Evolutionary conservation across 2,888 invertebrate species (phyloP), one percentile per base, ranked within the genome.

Genomic region (Drosophila neonasuta): DNA sequence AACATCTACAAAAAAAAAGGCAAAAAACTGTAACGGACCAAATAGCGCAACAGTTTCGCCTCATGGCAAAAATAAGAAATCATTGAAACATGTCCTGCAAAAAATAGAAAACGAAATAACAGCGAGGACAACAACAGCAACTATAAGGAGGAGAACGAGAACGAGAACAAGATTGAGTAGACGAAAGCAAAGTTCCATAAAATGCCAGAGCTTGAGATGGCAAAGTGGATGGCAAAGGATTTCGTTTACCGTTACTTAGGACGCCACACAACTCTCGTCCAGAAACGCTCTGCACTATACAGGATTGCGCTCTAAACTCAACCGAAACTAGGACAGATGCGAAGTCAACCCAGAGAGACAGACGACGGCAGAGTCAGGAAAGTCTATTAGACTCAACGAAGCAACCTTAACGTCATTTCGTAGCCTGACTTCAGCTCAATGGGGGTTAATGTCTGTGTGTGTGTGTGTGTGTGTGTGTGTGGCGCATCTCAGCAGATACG

Each of bases 351-450:
- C 64, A 61, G 58, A 68, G 57, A 71, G 15, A 8, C 13, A 11
- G 7, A 39, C 7, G 39, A 8, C 49, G 15, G 41, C 61, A 73
- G 69, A 77, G 66, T 68, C 77, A 86, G 80, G 86, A 87, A 84
- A 88, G 85, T 88, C 87, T 86, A 88, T 88, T 85, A 86, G 87
- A 85, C 87, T 87, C 88, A 81, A 85, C 85, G 85, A 85, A 77
- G 85, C 86, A 79, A 81, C 82, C 85, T 83, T 81, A 84, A 84
- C 86, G 81, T 86, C 79, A 81, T 84, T 86, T 79, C 57, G 68
- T 70, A 80, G 67, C 80, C 71, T 69, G 65, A 76, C 74, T 68
- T 62, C 75, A 69, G 56, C 60, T 71, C 65, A 68, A 72, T 71
- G 74, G 80, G 68, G 74, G 87, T 59, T 82, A 74, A 87, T 72